Evolutionary conservation across 2,797 vertebrate species (phyloP).

Genomic region (Oryzias sinensis): DNA sequence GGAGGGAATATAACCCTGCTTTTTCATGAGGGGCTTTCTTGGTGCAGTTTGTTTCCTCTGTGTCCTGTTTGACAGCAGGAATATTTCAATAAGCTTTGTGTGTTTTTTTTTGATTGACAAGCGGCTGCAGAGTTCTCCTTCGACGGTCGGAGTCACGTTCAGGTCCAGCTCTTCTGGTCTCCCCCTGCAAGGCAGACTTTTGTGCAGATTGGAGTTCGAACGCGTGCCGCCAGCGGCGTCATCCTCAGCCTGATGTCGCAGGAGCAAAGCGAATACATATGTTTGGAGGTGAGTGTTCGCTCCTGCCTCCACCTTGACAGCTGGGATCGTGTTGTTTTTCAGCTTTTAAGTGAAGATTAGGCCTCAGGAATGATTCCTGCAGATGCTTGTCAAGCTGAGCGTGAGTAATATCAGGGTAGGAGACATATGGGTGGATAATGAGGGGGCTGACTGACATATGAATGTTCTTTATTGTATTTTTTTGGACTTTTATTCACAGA

Average conservation of each 20-base stretch:
- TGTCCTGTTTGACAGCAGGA: slow-evolving; percentile 51
- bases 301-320: slow-evolving; percentile 38
- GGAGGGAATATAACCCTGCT: slow-evolving; percentile 42
- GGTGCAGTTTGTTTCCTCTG: slow-evolving; percentile 24
- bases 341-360: slow-evolving; percentile 46
- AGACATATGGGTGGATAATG: slow-evolving; percentile 58
- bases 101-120: slow-evolving; percentile 60
- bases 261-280: slow-evolving; percentile 83
- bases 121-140: slow-evolving; percentile 83
- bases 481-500: no score
- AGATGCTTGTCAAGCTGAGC: slow-evolving; percentile 57
- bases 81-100: slow-evolving; percentile 51
- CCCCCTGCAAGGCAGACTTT: slow-evolving; percentile 73
- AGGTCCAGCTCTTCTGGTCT: slow-evolving; percentile 77
- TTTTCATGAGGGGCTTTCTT: slow-evolving; percentile 30
- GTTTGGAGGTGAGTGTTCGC: slow-evolving; percentile 80
- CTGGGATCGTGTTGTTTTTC: slow-evolving; percentile 53
- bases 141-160: slow-evolving; percentile 82
- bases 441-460: slow-evolving; percentile 62
- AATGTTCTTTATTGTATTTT: slow-evolving; percentile 42
- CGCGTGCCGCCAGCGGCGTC: slow-evolving; percentile 74
- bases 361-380: slow-evolving; percentile 43
- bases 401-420: slow-evolving; percentile 67
- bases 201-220: slow-evolving; percentile 81
- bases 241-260: slow-evolving; percentile 79